phyloP scores from a whole-genome alignment of 2,113 vertebrate genomes.

The Aythya baeri region DNA sequence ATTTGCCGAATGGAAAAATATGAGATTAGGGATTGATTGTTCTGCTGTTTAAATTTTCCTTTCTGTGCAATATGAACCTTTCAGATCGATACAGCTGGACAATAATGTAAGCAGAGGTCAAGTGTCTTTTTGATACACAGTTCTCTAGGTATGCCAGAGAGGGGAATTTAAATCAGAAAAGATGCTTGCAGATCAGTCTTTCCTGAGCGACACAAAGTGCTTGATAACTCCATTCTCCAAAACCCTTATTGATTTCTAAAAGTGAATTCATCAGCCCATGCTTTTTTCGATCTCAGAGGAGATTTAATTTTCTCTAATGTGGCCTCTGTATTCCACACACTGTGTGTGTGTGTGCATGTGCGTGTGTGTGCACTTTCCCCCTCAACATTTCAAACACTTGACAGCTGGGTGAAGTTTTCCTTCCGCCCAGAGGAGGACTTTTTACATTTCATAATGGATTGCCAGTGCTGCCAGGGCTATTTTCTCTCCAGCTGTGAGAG shows the following conservation, averaged over 20 bases:
- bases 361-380: not conserved
- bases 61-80: not conserved
- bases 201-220: not conserved
- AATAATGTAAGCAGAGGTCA: conserved; percentile 39
- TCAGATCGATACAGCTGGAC: not conserved
- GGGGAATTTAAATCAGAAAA: conserved; percentile 2
- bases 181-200: not conserved
- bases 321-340: conserved; percentile 45
- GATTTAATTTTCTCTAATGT: conserved; percentile 67
- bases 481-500: conserved; percentile 83
- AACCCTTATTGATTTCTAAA: conserved; percentile 56
- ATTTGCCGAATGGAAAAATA: conserved; percentile 31
- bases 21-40: conserved; percentile 50
- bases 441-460: conserved; percentile 74
- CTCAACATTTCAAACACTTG: conserved; percentile 71
- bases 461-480: conserved; percentile 74
- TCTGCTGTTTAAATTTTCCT: conserved; percentile 4
- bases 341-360: conserved; percentile 1
- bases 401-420: conserved; percentile 82
- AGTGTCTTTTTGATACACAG: not conserved
- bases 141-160: not conserved
- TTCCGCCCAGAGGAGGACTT: conserved; percentile 79
- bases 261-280: conserved; percentile 21
- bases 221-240: conserved; percentile 26
- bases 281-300: conserved; percentile 39